Percentiles rank a stretch among this genome's conserved stretches.
These are phyloP conservation scores for Gobio occitaniae DNA, from an alignment of 2,797 vertebrate genomes.

Conservation along the genomic window DNA sequence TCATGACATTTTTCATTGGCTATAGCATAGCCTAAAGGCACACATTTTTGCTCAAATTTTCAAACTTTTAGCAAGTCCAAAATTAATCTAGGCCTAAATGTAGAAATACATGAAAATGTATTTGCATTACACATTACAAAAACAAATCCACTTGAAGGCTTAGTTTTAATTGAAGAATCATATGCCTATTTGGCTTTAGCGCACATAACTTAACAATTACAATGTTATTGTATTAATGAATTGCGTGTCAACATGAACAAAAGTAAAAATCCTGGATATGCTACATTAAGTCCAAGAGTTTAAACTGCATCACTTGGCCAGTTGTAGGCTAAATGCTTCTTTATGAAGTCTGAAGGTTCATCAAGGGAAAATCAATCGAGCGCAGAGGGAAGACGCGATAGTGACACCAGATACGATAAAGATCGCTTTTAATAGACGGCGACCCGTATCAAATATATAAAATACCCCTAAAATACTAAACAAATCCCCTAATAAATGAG, in stretches of 20 bases:
- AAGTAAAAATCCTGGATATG: not conserved
- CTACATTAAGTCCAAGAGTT: not conserved
- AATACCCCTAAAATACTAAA: not conserved
- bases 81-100: not conserved
- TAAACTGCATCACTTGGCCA: not conserved
- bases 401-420: conserved; percentile 42
- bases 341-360: conserved; percentile 26
- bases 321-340: conserved; percentile 12
- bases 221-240: not conserved
- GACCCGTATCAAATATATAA: not conserved
- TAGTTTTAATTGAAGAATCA: not conserved
- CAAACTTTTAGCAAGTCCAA: not conserved
- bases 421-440: conserved; percentile 2
- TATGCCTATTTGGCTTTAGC: not conserved
- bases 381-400: conserved; percentile 52
- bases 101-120: not conserved
- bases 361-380: conserved; percentile 52
- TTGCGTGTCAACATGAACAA: not conserved
- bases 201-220: not conserved
- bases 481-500: not conserved
- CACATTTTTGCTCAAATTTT: no score
- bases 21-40: no score
- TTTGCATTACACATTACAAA: no score
- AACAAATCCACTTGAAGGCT: not conserved
- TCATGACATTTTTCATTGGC: no score